These are phyloP conservation scores for Spondyliosoma cantharus DNA, from an alignment of 2,797 vertebrate genomes.

Conservation along the genomic window DNA sequence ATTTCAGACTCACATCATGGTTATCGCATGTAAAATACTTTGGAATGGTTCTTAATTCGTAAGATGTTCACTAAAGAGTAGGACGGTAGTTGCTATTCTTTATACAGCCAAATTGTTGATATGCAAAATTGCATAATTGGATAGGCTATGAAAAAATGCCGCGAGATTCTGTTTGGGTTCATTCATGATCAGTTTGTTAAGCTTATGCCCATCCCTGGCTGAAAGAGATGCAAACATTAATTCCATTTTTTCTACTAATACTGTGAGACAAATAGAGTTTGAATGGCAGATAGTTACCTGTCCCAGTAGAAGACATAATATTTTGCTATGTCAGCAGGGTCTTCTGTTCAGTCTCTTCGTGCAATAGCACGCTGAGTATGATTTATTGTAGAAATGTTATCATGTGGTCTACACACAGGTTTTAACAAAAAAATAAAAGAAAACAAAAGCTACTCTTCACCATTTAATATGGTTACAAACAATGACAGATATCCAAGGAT, in stretches of 20 bases:
- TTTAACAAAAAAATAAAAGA: slow-evolving; percentile 88
- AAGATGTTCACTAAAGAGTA: neutral
- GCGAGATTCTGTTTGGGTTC: slow-evolving; percentile 29
- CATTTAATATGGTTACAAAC: slow-evolving; percentile 77
- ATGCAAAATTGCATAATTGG: neutral
- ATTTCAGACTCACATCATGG: neutral
- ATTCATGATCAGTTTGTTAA: slow-evolving; percentile 22
- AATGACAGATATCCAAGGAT: slow-evolving; percentile 77
- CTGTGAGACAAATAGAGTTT: slow-evolving; percentile 94
- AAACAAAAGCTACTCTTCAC: slow-evolving; percentile 83
- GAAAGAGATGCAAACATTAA: slow-evolving; percentile 73
- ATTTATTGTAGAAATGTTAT: slow-evolving; percentile 99
- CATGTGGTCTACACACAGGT: slow-evolving; percentile 98
- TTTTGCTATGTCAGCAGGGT: slow-evolving; percentile 99
- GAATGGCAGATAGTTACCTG: slow-evolving; percentile 99
- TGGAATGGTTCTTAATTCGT: slow-evolving; percentile 9
- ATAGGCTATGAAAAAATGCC: neutral
- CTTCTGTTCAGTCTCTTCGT: slow-evolving; percentile 99
- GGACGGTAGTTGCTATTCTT: slow-evolving; percentile 2
- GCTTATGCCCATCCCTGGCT: slow-evolving; percentile 70
- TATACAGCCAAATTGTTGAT: neutral
- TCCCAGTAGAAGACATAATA: slow-evolving; percentile 99
- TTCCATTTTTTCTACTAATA: slow-evolving; percentile 76
- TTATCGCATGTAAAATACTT: slow-evolving; percentile 2
- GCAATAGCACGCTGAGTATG: slow-evolving; percentile 99